Percentiles rank a stretch among this genome's conserved stretches.
Evolutionary conservation across 1,140 invertebrate genomes (phyloP).

Genomic region (Drosophila repleta): DNA sequence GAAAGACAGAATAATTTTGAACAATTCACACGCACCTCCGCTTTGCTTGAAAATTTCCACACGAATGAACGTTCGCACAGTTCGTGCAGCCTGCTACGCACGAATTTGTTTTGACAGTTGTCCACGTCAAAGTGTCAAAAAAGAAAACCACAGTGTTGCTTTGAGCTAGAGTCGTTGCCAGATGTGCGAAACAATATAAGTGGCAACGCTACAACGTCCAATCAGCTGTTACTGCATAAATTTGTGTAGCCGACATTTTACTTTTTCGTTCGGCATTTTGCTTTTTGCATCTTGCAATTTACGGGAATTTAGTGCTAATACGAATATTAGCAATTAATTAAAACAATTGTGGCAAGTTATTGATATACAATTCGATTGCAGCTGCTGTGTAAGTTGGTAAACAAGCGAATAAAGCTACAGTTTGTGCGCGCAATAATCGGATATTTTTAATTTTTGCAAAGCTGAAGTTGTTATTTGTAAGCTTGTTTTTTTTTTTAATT

Average conservation of each 20-base stretch:
- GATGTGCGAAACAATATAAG: neutral
- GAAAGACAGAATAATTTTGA: neutral
- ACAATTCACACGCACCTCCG: constrained; percentile 46
- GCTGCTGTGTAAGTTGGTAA: constrained; percentile 9
- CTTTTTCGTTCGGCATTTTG: constrained; percentile 45
- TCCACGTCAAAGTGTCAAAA: constrained; percentile 71
- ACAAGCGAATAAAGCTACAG: neutral
- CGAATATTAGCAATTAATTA: neutral
- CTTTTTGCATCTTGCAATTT: constrained; percentile 8
- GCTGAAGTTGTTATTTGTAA: no score
- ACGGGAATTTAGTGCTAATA: constrained; percentile 2
- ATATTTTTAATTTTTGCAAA: neutral
- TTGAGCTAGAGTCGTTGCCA: constrained; percentile 28
- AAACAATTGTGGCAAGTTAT: neutral
- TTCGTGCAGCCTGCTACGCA: constrained; percentile 22
- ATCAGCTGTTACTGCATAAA: constrained; percentile 17
- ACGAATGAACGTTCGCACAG: constrained; percentile 43
- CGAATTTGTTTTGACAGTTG: constrained; percentile 51
- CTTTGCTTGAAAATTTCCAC: constrained; percentile 46
- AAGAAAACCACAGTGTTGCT: constrained; percentile 47
- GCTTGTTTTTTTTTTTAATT: no score
- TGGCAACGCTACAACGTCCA: constrained; percentile 3
- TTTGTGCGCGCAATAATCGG: constrained; percentile 2
- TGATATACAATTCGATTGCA: neutral
- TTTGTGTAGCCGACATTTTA: constrained; percentile 35